Evolutionary conservation across 2,888 invertebrate genomes (phyloP).

Genomic region (Chymomyza amoena): DNA sequence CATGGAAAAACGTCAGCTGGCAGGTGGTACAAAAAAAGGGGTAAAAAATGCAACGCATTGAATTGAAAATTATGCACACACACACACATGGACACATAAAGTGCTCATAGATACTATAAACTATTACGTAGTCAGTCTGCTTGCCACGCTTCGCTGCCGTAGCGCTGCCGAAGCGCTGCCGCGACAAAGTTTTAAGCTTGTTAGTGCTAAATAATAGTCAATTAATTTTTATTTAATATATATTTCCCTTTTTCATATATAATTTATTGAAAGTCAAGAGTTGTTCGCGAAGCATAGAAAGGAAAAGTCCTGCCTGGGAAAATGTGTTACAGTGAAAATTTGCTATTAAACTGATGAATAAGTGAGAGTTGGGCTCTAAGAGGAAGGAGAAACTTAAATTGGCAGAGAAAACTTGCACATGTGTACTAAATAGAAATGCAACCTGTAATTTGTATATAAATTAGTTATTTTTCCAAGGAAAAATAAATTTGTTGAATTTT

Average conservation of each 20-base stretch:
- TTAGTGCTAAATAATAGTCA: conserved; percentile 47
- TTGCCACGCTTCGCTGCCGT: conserved; percentile 17
- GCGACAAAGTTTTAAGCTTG: conserved; percentile 23
- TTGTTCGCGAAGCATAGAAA: conserved; percentile 24
- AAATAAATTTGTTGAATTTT: no score
- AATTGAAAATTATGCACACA: conserved; percentile 48
- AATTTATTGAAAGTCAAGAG: conserved; percentile 61
- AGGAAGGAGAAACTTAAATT: background rate
- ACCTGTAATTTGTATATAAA: background rate
- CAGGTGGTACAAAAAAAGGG: conserved; percentile 29
- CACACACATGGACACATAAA: conserved; percentile 21
- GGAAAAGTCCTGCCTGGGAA: background rate
- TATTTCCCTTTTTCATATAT: conserved; percentile 26
- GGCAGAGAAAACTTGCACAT: background rate
- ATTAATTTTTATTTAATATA: conserved; percentile 54
- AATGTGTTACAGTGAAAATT: background rate
- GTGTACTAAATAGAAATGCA: background rate
- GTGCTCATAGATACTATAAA: background rate
- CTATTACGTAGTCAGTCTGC: conserved; percentile 3
- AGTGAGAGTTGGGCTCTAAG: background rate
- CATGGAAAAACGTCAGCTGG: conserved; percentile 32
- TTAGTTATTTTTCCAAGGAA: background rate
- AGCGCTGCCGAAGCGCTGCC: conserved; percentile 16
- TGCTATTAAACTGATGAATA: background rate
- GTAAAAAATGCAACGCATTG: conserved; percentile 30